A percentile compares a stretch with the other conserved stretches of the same genome.
phyloP scores from a whole-genome alignment of 2,888 invertebrate genomes.

The Euclidia mi region DNA sequence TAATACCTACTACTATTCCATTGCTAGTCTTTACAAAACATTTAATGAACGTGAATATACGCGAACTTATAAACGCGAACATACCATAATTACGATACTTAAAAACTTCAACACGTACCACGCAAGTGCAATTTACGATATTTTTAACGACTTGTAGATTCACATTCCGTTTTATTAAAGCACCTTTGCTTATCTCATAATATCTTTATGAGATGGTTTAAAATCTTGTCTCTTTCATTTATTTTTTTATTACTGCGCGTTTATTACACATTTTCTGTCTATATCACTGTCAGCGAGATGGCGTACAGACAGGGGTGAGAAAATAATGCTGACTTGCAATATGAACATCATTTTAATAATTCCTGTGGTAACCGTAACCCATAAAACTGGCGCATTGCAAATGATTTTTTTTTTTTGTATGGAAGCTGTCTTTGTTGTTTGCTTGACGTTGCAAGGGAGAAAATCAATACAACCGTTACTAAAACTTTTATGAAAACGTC shows the following conservation, averaged over 20 bases:
- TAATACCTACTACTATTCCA: too few species aligned
- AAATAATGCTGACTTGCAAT: slow-evolving; percentile 56
- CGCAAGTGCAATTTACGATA: slow-evolving; percentile 66
- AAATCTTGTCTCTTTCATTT: slow-evolving; percentile 71
- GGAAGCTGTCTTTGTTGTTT: slow-evolving; percentile 12
- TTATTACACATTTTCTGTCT: slow-evolving; percentile 65
- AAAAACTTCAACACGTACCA: slow-evolving; percentile 20
- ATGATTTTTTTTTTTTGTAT: slow-evolving; percentile 10
- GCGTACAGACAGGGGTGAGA: slow-evolving; percentile 47
- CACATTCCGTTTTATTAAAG: slow-evolving; percentile 68
- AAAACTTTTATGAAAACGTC: too few species aligned
- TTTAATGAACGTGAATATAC: too few species aligned
- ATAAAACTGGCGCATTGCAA: slow-evolving; percentile 28
- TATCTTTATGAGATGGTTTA: slow-evolving; percentile 71
- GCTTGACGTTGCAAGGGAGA: not conserved
- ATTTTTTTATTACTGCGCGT: slow-evolving; percentile 63
- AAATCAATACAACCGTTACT: not conserved
- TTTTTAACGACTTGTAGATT: slow-evolving; percentile 72
- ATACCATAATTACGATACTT: slow-evolving; percentile 23
- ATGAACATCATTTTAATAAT: slow-evolving; percentile 52
- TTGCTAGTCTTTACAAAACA: too few species aligned
- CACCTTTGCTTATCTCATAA: slow-evolving; percentile 70
- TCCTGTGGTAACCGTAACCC: slow-evolving; percentile 38
- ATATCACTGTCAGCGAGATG: slow-evolving; percentile 55
- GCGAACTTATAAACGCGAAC: slow-evolving; percentile 2